Evolutionary conservation across 2,113 vertebrate species (phyloP).

Genomic region (Hemiscyllium ocellatum): DNA sequence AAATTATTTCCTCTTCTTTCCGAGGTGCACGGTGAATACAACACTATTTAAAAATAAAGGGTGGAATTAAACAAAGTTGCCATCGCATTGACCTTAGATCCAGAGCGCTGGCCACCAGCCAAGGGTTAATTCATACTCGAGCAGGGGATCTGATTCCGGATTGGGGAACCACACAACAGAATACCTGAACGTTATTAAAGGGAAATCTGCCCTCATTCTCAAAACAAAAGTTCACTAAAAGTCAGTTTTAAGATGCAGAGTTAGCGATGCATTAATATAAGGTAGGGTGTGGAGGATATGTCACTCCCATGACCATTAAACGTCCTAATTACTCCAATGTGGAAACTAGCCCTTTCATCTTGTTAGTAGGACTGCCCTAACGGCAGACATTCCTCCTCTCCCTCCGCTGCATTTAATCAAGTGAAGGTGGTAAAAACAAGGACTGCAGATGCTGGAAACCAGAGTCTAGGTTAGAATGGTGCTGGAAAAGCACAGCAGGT

Average conservation of each 20-base stretch:
- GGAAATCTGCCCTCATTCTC: neutral
- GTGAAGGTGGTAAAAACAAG: too few species aligned
- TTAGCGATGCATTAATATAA: neutral
- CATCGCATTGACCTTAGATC: neutral
- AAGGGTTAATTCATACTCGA: neutral
- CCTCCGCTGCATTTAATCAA: neutral
- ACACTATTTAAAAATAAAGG: too few species aligned
- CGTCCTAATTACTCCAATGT: neutral
- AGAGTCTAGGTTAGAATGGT: too few species aligned
- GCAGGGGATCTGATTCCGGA: neutral
- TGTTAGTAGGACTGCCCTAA: neutral
- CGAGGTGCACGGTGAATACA: neutral
- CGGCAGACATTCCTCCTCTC: neutral
- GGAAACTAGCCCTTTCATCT: constrained; percentile 6
- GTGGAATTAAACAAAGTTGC: neutral
- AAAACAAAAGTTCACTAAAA: neutral
- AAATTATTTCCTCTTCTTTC: neutral
- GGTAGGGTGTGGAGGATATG: neutral
- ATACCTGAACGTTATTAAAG: neutral
- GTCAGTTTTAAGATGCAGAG: neutral
- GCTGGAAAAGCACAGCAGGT: too few species aligned
- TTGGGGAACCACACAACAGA: neutral
- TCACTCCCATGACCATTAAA: neutral
- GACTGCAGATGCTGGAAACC: too few species aligned
- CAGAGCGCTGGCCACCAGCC: neutral